These are phyloP conservation scores for Emys orbicularis DNA, from an alignment of 2,797 vertebrate species.

Conservation along the genomic window DNA sequence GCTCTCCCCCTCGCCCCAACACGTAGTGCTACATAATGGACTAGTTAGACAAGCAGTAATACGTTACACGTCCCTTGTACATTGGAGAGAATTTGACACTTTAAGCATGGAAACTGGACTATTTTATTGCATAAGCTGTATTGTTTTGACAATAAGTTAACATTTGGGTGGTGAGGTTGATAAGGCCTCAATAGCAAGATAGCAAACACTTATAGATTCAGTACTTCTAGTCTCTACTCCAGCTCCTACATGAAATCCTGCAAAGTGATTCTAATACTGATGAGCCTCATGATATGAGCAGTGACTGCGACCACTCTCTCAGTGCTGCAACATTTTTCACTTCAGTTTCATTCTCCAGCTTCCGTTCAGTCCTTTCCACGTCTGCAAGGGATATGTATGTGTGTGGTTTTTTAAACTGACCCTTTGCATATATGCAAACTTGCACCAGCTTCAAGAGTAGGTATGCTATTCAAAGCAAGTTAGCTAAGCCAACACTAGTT, in stretches of 20 bases:
- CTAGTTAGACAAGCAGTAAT: not conserved
- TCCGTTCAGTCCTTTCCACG: not conserved
- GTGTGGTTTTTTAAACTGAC: fast-evolving
- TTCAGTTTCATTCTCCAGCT: not conserved
- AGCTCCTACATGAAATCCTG: not conserved
- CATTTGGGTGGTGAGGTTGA: not conserved
- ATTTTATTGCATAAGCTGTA: not conserved
- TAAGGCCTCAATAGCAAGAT: not conserved
- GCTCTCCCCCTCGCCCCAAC: not conserved
- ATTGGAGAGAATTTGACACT: not conserved
- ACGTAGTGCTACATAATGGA: not conserved
- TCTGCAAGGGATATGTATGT: not conserved
- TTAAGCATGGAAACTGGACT: not conserved
- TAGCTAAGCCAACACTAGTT: not conserved
- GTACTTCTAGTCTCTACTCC: not conserved
- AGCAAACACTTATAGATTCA: not conserved
- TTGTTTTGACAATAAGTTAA: not conserved
- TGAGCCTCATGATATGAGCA: not conserved
- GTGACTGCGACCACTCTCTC: not conserved
- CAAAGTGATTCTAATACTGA: not conserved
- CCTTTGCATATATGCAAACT: not conserved
- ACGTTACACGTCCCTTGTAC: not conserved
- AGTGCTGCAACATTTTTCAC: fast-evolving
- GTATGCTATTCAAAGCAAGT: not conserved
- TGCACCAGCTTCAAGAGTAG: not conserved